Evolutionary conservation across 1,140 invertebrate genomes (phyloP).

Genomic region (Asobara japonica): DNA sequence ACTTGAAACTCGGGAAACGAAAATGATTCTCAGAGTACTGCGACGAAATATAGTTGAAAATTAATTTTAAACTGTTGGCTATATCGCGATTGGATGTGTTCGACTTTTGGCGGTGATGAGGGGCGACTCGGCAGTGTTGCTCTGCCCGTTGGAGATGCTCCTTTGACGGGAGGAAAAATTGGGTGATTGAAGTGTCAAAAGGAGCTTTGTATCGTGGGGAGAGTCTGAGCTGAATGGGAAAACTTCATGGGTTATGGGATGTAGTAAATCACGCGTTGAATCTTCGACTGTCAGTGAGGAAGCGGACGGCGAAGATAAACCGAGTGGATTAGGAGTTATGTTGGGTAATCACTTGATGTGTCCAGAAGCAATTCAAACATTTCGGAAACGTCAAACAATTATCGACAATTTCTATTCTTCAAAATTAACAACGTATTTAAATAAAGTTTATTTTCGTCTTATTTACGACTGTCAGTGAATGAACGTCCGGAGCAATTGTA

Average conservation of each 20-base stretch:
- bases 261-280: slow-evolving; percentile 46
- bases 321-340: slow-evolving; percentile 49
- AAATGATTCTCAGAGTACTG: background rate
- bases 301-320: slow-evolving; percentile 37
- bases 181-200: background rate
- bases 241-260: slow-evolving; percentile 53
- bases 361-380: too few relatives aligned
- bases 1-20: background rate
- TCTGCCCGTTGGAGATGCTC: slow-evolving; percentile 30
- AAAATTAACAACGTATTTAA: too few relatives aligned
- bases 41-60: slow-evolving; percentile 34
- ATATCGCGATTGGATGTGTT: slow-evolving; percentile 42
- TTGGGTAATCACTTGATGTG: too few relatives aligned
- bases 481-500: too few relatives aligned
- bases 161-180: background rate
- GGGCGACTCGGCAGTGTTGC: slow-evolving; percentile 34
- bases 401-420: too few relatives aligned
- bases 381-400: too few relatives aligned
- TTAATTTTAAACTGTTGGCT: slow-evolving; percentile 57
- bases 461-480: too few relatives aligned
- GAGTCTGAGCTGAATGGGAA: background rate
- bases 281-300: slow-evolving; percentile 25
- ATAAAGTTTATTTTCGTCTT: too few relatives aligned
- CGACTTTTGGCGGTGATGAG: slow-evolving; percentile 48
- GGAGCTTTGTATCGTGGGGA: background rate